A percentile compares a stretch with the other conserved stretches of the same genome.
These are phyloP conservation scores for Falco punctatus DNA, from an alignment of 2,113 vertebrate species.

Conservation along the genomic window DNA sequence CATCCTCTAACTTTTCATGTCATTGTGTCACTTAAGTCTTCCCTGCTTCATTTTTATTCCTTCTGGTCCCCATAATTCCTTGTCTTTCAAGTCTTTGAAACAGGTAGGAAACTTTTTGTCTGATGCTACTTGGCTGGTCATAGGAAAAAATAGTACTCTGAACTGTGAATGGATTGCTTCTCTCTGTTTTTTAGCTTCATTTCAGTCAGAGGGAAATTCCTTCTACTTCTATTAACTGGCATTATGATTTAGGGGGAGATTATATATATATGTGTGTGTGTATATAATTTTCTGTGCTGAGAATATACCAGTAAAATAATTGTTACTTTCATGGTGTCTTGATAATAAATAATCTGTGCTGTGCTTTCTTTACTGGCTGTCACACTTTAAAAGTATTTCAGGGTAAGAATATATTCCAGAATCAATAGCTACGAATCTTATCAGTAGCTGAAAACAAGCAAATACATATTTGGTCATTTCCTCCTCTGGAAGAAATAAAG, in stretches of 20 bases:
- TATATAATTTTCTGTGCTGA: background rate
- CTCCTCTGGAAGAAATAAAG: background rate
- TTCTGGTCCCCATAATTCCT: background rate
- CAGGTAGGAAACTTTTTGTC: background rate
- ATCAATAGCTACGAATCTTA: background rate
- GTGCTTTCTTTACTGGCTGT: background rate
- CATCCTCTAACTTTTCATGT: background rate
- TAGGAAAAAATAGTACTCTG: background rate
- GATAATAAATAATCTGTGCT: background rate
- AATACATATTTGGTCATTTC: background rate
- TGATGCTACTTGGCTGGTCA: background rate
- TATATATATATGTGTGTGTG: background rate
- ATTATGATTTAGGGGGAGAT: background rate
- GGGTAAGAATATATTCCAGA: background rate
- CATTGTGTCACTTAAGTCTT: background rate
- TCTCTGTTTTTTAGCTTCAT: background rate
- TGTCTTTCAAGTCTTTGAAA: background rate
- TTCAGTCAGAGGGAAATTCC: background rate
- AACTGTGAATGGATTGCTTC: background rate
- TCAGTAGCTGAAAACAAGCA: background rate
- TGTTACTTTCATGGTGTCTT: background rate
- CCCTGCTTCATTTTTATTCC: background rate
- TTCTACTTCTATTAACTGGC: background rate
- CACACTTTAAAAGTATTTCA: background rate
- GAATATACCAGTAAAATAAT: background rate